These are phyloP conservation scores for Chrysogorgia sp. DNA, from an alignment of 92 coral and sea anemone genomes.

Conservation along the genomic window DNA sequence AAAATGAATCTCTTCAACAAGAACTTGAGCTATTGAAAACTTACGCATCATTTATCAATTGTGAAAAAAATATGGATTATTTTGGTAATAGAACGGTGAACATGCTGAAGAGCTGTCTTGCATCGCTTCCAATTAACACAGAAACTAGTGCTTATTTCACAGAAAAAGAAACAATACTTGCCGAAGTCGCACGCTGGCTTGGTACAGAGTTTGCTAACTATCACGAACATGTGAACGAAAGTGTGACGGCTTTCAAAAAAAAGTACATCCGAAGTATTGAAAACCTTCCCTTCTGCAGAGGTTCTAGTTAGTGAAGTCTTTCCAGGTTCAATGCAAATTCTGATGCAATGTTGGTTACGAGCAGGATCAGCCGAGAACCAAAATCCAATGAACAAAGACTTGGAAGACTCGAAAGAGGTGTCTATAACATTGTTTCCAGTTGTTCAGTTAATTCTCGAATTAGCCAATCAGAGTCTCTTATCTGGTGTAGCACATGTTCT, in stretches of 20 bases:
- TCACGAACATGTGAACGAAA: conserved; percentile 62
- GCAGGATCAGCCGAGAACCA: conserved; percentile 7
- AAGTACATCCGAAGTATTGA: conserved; percentile 76
- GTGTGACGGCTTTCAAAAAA: conserved; percentile 73
- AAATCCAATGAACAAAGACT: background rate
- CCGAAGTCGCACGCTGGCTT: conserved; percentile 65
- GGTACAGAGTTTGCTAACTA: conserved; percentile 70
- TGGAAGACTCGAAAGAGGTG: background rate
- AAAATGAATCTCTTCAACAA: background rate
- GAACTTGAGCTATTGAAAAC: conserved; percentile 21
- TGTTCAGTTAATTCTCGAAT: conserved; percentile 81
- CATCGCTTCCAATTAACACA: background rate
- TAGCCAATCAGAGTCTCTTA: conserved; percentile 80
- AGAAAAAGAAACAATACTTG: conserved; percentile 39
- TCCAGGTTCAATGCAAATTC: conserved; percentile 72
- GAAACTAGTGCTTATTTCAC: conserved; percentile 7
- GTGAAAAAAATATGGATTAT: background rate
- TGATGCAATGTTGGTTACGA: conserved; percentile 77
- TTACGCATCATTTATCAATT: background rate
- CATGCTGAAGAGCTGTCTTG: conserved; percentile 13
- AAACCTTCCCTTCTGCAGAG: conserved; percentile 75
- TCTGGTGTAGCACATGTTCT: conserved; percentile 95
- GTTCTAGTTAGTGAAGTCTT: conserved; percentile 74
- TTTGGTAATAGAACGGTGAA: conserved; percentile 22
- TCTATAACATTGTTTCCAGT: conserved; percentile 56